These are phyloP conservation scores for Thecocarcelia acutangulata DNA, from an alignment of 2,888 invertebrate species.

Conservation along the genomic window DNA sequence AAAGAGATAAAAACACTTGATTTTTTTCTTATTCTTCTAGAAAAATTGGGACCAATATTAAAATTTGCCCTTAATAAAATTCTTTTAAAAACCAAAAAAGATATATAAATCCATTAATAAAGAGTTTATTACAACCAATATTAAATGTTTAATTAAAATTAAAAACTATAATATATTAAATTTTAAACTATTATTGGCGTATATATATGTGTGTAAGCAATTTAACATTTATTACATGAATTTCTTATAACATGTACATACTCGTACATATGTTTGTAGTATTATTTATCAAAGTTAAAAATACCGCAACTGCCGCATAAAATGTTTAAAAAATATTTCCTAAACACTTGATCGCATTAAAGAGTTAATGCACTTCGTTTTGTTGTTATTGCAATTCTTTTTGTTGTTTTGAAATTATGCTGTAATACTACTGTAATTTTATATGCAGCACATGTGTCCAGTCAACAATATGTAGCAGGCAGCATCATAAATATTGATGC, in stretches of 20 bases:
- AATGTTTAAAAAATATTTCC: slow-evolving; percentile 53
- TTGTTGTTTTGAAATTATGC: slow-evolving; percentile 14
- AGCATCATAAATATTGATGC: slow-evolving; percentile 58
- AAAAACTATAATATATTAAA: too few relatives aligned
- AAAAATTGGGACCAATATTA: neutral
- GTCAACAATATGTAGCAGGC: slow-evolving; percentile 22
- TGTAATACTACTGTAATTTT: slow-evolving; percentile 39
- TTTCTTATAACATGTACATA: neutral
- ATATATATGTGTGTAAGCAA: neutral
- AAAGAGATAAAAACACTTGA: slow-evolving; percentile 17
- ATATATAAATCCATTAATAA: slow-evolving; percentile 2
- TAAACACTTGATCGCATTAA: slow-evolving; percentile 56
- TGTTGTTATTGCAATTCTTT: slow-evolving; percentile 23
- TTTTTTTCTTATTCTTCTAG: slow-evolving; percentile 8
- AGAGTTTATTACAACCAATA: neutral
- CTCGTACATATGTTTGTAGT: slow-evolving; percentile 1
- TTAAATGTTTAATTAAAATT: neutral
- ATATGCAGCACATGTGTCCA: slow-evolving; percentile 61
- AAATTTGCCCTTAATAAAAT: neutral
- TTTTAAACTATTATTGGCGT: neutral
- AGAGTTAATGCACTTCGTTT: neutral
- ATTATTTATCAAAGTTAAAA: slow-evolving; percentile 58
- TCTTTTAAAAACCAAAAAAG: neutral
- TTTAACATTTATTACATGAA: neutral
- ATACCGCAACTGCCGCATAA: slow-evolving; percentile 51